These are phyloP conservation scores for Ostrea denselamellosa DNA, from an alignment of 1,140 invertebrate species.

Conservation along the genomic window DNA sequence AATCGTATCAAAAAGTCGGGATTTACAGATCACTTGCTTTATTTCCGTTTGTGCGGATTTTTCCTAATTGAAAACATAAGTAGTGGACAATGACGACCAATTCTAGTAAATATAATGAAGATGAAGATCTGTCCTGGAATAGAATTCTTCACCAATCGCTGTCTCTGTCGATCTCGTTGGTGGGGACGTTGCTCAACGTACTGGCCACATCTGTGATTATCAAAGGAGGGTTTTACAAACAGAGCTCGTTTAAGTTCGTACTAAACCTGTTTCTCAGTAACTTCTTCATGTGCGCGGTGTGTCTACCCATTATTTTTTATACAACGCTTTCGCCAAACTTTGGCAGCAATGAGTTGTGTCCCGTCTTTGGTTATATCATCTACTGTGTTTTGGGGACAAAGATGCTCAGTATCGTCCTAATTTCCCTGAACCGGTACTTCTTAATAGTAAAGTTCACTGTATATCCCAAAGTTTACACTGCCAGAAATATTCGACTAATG, in stretches of 20 bases:
- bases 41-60: neutral
- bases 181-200: conserved; percentile 48
- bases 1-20: neutral
- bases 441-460: conserved; percentile 52
- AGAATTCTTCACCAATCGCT: conserved; percentile 46
- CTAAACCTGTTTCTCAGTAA: conserved; percentile 58
- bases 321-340: conserved; percentile 40
- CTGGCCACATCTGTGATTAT: conserved; percentile 33
- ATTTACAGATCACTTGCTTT: neutral
- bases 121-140: neutral
- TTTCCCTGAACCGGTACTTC: conserved; percentile 59
- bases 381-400: conserved; percentile 51
- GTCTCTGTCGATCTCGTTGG: conserved; percentile 7
- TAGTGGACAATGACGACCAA: neutral
- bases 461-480: conserved; percentile 38
- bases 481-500: conserved; percentile 47
- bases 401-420: conserved; percentile 47
- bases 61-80: neutral
- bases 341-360: conserved; percentile 42
- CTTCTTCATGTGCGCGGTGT: conserved; percentile 46
- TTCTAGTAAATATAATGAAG: neutral
- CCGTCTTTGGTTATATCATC: conserved; percentile 53
- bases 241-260: conserved; percentile 51
- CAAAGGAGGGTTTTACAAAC: conserved; percentile 49
- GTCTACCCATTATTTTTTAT: conserved; percentile 51